These are phyloP conservation scores for Lucifuga dentata DNA, from an alignment of 2,113 vertebrate genomes.

Conservation along the genomic window DNA sequence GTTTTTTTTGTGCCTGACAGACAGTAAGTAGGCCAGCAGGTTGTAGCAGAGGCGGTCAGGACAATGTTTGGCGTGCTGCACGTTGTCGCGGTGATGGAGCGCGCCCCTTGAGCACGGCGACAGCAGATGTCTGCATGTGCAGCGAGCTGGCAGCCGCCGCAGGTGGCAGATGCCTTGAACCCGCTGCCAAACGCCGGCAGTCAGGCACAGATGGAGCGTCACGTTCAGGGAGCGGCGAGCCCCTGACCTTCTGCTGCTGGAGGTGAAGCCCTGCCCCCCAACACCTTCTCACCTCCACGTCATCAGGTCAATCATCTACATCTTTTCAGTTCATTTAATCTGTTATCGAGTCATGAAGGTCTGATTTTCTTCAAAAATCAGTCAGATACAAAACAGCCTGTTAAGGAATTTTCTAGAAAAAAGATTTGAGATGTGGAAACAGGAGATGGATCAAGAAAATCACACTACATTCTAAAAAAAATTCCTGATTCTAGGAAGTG, in stretches of 20 bases:
- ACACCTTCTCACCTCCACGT: no score
- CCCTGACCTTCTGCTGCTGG: conserved; percentile 30
- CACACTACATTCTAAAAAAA: no score
- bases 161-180: conserved; percentile 14
- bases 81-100: conserved; percentile 1
- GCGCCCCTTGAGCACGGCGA: neutral
- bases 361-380: no score
- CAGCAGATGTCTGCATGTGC: conserved; percentile 30
- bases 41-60: conserved; percentile 5
- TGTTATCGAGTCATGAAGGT: no score
- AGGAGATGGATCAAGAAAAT: no score
- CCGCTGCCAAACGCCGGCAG: conserved; percentile 22
- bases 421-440: no score
- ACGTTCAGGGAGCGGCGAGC: neutral
- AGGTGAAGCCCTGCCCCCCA: conserved; percentile 21
- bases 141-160: conserved; percentile 23
- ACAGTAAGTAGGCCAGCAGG: neutral
- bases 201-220: conserved; percentile 29
- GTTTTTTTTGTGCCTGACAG: no score
- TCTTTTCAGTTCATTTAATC: no score
- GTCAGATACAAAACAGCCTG: no score
- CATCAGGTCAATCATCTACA: no score
- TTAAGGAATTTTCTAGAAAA: no score
- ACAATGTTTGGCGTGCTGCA: neutral
- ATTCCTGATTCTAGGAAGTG: no score